Base-by-base conservation (phyloP, 2,888 invertebrate species). In the Yponomeuta plumbellus region DNA sequence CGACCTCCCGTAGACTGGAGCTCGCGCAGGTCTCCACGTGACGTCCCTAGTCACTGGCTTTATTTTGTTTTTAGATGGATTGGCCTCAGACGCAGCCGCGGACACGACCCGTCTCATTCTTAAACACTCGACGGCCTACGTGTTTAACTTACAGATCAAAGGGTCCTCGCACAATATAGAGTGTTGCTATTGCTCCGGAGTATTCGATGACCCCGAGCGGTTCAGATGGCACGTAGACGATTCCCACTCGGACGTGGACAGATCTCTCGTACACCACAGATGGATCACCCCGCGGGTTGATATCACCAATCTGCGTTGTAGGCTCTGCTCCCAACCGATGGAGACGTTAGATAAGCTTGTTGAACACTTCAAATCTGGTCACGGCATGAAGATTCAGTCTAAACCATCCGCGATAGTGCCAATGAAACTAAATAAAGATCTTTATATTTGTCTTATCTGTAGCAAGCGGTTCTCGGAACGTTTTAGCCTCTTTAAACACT, bases 401-500 rank as follows among this genome's bases (percentile, higher is more conserved):
- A 44, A 40, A 11, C 2, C 21, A 2, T n/a, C 11, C 20, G 40
- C 39, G 5, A n/a, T 67, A 6, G 21, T 67, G 13, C 67, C 67
- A 20, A 26, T 67, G 23, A 26, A 57, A 13, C 22, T 67, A 56
- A 20, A 64, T 11, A 44, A n/a, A 10, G 23, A 26, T 11, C 10
- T 20, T 2, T 65, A 58, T 39, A 57, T n/a, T 6, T 67, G 69
- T 44, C 17, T 67, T 2, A 56, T 69, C 26, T 68, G 66, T 64
- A 40, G 17, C 11, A 61, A 56, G 26, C 44, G 56, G 39, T 66
- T 64, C 56, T 11, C 40, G 11, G 58, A 23, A 8, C 57, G 63
- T 34, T 13, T 56, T 23, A 8, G 26, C 6, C 66, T 90, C 5
- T 88, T 88, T 62, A 70, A 87, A 21, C 90, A 90, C 68, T 89